Evolutionary conservation across 2,888 invertebrate species (phyloP), one percentile per base, ranked within the genome.

Genomic region (Drosophila atripex): DNA sequence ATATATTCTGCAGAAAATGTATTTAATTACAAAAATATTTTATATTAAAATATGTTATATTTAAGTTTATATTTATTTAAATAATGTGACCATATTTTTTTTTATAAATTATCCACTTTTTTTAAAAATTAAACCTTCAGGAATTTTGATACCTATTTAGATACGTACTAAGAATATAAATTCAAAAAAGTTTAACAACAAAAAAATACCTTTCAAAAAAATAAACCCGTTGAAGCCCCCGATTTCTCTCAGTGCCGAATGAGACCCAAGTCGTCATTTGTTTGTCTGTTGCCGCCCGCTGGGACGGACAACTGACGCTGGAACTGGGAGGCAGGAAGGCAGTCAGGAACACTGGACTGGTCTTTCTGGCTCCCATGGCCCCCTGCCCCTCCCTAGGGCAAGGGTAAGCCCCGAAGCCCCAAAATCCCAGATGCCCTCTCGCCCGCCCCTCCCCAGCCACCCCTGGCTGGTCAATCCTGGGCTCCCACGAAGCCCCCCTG

Each of bases 241-340:
- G 2, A 8, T 56, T 23, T 21, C 21, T 18, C 3, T n/a, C 60
- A 68, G 46, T 54, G 54, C n/a, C 35, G 51, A 71, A 54, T 50
- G 14, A 51, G 66, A 57, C 66, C 58, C 72, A 69, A 69, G 72
- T 70, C 69, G 64, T 70, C 69, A 70, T 70, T 70, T 72, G 73
- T 70, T 70, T 70, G 72, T 72, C 72, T 32, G 18, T 53, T 38
- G 55, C 51, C 61, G 68, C 59, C 70, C 50, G 39, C 35, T 71
- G 60, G 68, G 30, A 71, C 70, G 59, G 51, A 58, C 71, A 43
- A 16, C 43, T 43, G 38, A 43, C 18, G 59, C 47, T 46, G 46
- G 41, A 41, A 12, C 25, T 41, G 18, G 18, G 41, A 21, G 18
- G 18, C 11, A 12, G 41, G 43, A 12, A 46, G 46, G 39, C 45